Base-by-base conservation (phyloP, 35 echinoderm and acorn worm species). In the Diadema setosum region DNA sequence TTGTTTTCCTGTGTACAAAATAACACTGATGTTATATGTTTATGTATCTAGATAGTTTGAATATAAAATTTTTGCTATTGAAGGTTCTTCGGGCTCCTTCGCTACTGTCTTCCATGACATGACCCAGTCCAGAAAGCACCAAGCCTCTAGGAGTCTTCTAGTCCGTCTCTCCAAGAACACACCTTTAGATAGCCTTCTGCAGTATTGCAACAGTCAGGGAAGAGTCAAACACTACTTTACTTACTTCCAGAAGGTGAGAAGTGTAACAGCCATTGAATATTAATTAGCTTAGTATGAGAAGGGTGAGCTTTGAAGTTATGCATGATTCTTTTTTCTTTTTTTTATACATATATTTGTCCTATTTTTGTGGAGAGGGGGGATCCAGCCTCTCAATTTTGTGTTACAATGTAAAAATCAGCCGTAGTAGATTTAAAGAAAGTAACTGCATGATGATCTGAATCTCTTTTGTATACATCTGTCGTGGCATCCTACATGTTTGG, bases 191-290 rank as follows among this genome's bases (percentile, higher is more conserved):
- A 93, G 63, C n/a, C 74, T 93, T 15, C 84, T 93, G 37, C 91
- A 93, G 55, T 93, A 88, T 56, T 93, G 91, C 33, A 88, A 21
- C 37, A 93, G 91, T 30, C 91, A 93, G 39, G 91, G 91, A 21
- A 93, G 88, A 88, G 85, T 93, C 25, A 35, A 57, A 29, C 75
- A 93, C 49, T 80, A 87, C 58, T 88, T 93, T 33, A 93, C 85
- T 32, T 93, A 93, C 21, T 65, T 46, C 49, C 91, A 93, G 25
- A 65, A 88, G 75, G 87, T 89, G 64, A 65, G 32, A 70, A 12
- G 25, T 41, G 24, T 5, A 21, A 15, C 21, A 7, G 2, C 30
- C 50, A 24, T 27, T 85, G 29, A 44, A 42, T 50, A 0, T 45
- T 31, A 2, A 37, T 48, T 57, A 16, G 26, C 14, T 4, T 29